Percentiles rank a stretch among this genome's conserved stretches.
Evolutionary conservation across 2,888 invertebrate species (phyloP).

Genomic region (Dilophus febrilis): DNA sequence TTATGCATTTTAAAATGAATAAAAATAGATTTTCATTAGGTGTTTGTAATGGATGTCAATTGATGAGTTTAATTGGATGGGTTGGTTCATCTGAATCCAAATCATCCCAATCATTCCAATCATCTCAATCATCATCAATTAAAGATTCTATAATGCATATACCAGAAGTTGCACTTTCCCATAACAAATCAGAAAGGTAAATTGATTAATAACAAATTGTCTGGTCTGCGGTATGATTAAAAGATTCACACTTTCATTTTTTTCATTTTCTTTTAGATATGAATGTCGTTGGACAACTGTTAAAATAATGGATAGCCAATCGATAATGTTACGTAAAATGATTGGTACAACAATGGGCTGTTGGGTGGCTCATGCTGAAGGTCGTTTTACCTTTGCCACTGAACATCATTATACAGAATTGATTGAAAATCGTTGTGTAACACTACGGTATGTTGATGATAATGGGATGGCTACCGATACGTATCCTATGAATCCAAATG

Average conservation of each 20-base stretch:
- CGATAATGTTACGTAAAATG: slow-evolving; percentile 85
- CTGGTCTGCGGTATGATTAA: too few relatives aligned
- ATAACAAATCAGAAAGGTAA: slow-evolving; percentile 79
- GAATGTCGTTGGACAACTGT: slow-evolving; percentile 66
- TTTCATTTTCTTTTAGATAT: slow-evolving; percentile 24
- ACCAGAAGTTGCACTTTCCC: slow-evolving; percentile 55
- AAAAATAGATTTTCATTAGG: slow-evolving; percentile 86
- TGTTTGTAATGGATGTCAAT: slow-evolving; percentile 96
- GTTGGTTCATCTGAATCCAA: slow-evolving; percentile 45
- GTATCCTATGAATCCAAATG: slow-evolving; percentile 94
- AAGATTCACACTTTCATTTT: not conserved
- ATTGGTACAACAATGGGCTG: slow-evolving; percentile 75
- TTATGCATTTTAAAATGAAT: slow-evolving; percentile 55
- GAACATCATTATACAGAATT: slow-evolving; percentile 33
- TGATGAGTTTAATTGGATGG: slow-evolving; percentile 90
- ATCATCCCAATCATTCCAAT: slow-evolving; percentile 14
- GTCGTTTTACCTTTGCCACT: slow-evolving; percentile 48
- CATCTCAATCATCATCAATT: too few relatives aligned
- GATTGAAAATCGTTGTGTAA: slow-evolving; percentile 42
- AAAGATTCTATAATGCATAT: slow-evolving; percentile 21
- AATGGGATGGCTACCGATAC: slow-evolving; percentile 49
- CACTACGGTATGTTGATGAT: slow-evolving; percentile 75
- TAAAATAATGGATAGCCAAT: slow-evolving; percentile 41
- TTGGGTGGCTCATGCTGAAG: slow-evolving; percentile 96
- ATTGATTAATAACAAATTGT: not conserved